phyloP scores from a whole-genome alignment of 2,797 vertebrate genomes.

The Tapirus indicus region DNA sequence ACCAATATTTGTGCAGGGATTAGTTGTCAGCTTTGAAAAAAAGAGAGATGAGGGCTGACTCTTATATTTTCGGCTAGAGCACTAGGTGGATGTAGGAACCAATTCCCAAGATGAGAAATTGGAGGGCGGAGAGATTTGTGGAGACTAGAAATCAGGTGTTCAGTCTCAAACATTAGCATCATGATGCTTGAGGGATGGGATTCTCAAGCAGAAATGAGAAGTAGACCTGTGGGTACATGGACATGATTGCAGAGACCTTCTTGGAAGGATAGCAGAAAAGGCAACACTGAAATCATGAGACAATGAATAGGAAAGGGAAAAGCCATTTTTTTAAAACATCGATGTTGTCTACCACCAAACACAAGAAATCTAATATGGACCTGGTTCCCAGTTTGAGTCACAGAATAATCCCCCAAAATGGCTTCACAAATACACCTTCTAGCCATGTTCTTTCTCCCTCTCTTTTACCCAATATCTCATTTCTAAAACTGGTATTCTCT shows the following conservation, averaged over 20 bases:
- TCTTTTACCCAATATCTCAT: conserved; percentile 23
- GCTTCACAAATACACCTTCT: conserved; percentile 25
- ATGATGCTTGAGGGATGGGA: background rate
- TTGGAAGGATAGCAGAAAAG: conserved; percentile 18
- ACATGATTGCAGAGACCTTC: background rate
- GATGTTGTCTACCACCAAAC: conserved; percentile 26
- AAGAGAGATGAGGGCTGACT: background rate
- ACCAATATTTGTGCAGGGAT: background rate
- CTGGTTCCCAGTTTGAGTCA: conserved; percentile 1
- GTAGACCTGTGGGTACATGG: background rate
- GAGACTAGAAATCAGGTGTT: background rate
- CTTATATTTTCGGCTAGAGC: background rate
- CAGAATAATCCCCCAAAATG: background rate
- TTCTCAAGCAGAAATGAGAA: background rate
- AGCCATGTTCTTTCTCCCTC: background rate
- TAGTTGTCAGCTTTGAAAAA: background rate
- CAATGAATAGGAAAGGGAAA: conserved; percentile 19
- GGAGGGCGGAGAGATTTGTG: background rate
- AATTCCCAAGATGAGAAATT: background rate
- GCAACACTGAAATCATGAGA: conserved; percentile 28
- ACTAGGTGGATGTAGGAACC: background rate
- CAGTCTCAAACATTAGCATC: background rate
- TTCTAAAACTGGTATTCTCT: conserved; percentile 61
- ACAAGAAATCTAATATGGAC: background rate
- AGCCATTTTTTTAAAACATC: conserved; percentile 32